These are phyloP conservation scores for Dreissena rostriformis DNA, from an alignment of 1,140 invertebrate species.

Conservation along the genomic window DNA sequence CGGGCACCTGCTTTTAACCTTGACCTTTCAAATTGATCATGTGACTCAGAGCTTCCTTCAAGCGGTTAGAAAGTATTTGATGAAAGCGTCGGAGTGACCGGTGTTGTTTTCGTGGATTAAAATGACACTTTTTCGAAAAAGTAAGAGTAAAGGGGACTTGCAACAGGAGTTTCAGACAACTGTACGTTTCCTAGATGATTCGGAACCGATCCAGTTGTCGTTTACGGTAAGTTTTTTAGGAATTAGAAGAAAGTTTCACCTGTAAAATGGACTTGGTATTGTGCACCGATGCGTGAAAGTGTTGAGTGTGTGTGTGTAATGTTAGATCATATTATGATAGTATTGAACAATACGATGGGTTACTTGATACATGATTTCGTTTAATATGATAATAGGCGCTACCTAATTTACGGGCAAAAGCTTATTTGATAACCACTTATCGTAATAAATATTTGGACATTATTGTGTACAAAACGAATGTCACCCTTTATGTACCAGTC, in stretches of 20 bases:
- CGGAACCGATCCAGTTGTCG: slow-evolving; percentile 96
- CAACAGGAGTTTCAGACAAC: slow-evolving; percentile 91
- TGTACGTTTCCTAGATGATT: slow-evolving; percentile 95
- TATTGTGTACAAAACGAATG: too few species aligned
- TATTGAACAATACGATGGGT: too few species aligned
- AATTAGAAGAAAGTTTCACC: slow-evolving; percentile 25
- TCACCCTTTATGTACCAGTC: too few species aligned
- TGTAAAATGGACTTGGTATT: slow-evolving; percentile 7
- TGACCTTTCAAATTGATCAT: slow-evolving; percentile 65
- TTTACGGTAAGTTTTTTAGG: slow-evolving; percentile 89
- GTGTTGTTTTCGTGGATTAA: slow-evolving; percentile 39
- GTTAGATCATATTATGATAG: background rate
- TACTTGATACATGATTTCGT: too few species aligned
- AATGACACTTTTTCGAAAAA: slow-evolving; percentile 76
- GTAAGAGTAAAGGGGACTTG: slow-evolving; percentile 74
- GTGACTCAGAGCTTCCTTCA: slow-evolving; percentile 58
- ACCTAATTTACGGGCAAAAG: too few species aligned
- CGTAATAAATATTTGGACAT: too few species aligned
- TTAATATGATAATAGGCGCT: too few species aligned
- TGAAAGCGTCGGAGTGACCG: slow-evolving; percentile 33
- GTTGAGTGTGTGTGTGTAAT: background rate
- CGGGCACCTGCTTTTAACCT: slow-evolving; percentile 53
- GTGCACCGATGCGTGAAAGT: slow-evolving; percentile 17
- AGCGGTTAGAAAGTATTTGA: slow-evolving; percentile 54
- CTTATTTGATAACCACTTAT: too few species aligned